Conservation (phyloP, 2,888 invertebrate genomes). For the Blera fallax region DNA sequence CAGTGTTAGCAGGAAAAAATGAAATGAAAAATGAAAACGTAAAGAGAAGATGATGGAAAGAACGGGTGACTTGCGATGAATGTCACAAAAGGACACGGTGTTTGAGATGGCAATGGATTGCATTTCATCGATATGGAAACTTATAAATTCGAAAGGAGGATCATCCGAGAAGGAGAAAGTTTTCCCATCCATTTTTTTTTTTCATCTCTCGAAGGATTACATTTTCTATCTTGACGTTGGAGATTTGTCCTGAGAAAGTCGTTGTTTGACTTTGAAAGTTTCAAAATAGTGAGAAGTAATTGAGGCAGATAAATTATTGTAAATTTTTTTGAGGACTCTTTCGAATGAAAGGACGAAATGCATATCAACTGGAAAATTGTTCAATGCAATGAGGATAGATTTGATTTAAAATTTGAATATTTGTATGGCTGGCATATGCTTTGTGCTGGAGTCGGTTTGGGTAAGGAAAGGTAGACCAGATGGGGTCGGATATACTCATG, state of each 20-base stretch:
- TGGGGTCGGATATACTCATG: too few relatives aligned
- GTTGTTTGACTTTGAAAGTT: constrained; percentile 68
- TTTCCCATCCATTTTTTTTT: constrained; percentile 33
- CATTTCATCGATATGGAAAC: constrained; percentile 67
- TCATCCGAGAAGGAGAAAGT: constrained; percentile 42
- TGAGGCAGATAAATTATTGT: constrained; percentile 60
- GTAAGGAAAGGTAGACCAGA: too few relatives aligned
- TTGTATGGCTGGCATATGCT: not conserved
- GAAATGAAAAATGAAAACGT: constrained; percentile 46
- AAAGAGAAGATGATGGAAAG: constrained; percentile 33
- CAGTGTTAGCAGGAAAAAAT: constrained; percentile 35
- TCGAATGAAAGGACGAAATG: not conserved
- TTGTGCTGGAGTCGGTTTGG: too few relatives aligned
- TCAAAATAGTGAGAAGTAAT: constrained; percentile 53
- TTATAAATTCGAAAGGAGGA: constrained; percentile 38
- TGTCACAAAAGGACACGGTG: constrained; percentile 51
- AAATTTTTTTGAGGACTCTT: not conserved
- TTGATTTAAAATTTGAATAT: constrained; percentile 26
- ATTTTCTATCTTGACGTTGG: constrained; percentile 17
- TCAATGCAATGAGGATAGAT: constrained; percentile 32
- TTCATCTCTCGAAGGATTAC: not conserved
- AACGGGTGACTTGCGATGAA: constrained; percentile 38
- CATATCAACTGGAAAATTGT: constrained; percentile 26
- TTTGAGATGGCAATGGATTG: constrained; percentile 40
- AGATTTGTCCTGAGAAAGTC: constrained; percentile 30